phyloP scores from a whole-genome alignment of 2,888 invertebrate genomes.

The Hylaea fasciaria region DNA sequence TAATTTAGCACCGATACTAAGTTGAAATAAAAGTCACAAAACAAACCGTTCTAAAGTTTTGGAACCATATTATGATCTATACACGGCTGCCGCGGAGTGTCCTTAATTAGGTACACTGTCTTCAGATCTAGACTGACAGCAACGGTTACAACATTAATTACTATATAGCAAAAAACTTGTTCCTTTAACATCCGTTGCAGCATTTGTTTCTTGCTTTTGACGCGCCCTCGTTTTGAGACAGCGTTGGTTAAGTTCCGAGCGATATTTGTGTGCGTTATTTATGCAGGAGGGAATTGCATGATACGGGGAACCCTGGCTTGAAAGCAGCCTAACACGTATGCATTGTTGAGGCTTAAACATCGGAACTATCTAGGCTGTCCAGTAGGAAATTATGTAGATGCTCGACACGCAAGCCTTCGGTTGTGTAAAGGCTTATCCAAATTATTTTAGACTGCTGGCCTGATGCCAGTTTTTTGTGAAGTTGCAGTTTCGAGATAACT shows the following conservation, averaged over 20 bases:
- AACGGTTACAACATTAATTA: background rate
- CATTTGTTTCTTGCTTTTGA: background rate
- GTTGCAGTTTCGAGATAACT: slow-evolving; percentile 32
- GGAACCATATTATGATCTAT: background rate
- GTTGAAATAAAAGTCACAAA: background rate
- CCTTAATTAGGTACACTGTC: slow-evolving; percentile 5
- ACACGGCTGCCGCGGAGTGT: slow-evolving; percentile 1
- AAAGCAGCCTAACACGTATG: slow-evolving; percentile 42
- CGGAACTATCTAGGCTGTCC: slow-evolving; percentile 52
- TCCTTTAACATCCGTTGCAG: slow-evolving; percentile 1
- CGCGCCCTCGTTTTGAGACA: background rate
- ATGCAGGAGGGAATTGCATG: slow-evolving; percentile 24
- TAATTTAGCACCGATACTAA: slow-evolving; percentile 1
- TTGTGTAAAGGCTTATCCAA: slow-evolving; percentile 47
- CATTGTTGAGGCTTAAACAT: slow-evolving; percentile 49
- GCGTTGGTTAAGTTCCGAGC: slow-evolving; percentile 17
- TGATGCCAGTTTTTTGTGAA: slow-evolving; percentile 42
- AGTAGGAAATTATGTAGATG: slow-evolving; percentile 54
- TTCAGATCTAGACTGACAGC: slow-evolving; percentile 11
- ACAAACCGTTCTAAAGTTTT: background rate
- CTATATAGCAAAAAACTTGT: background rate
- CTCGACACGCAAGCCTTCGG: slow-evolving; percentile 48
- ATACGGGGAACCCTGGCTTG: slow-evolving; percentile 38
- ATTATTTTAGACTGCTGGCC: slow-evolving; percentile 44
- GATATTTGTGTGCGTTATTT: slow-evolving; percentile 2